Base-by-base conservation (phyloP, 2,113 vertebrate species). In the Lipotes vexillifer region DNA sequence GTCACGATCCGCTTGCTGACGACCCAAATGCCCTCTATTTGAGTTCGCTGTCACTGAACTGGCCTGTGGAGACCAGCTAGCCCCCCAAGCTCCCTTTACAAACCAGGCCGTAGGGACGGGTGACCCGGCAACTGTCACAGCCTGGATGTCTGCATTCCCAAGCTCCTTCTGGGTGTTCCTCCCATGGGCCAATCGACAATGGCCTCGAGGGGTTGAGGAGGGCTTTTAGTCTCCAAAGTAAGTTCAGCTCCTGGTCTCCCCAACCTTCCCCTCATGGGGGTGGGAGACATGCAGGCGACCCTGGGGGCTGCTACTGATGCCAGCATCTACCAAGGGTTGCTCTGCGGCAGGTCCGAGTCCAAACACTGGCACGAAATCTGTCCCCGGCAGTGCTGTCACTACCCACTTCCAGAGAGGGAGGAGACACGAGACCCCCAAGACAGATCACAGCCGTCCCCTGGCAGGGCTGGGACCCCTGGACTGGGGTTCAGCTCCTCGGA, bases 71-170 rank as follows among this genome's bases (percentile, higher is more conserved):
- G 18, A 27, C 13, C 17, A 23, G 11, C 29, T 7, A 18, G 65
- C 8, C 13, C 66, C 13, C 11, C 49, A 27, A 1, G 25, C 27
- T 29, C 46, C 68, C 36, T 83, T 33, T 21, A 44, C 63, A n/a
- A 29, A 20, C 5, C 0, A 2, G 59, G 13, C 31, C 13, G 25
- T 21, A 6, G 66, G 13, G 8, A 7, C 0, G 0, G 17, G 38
- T 4, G 44, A 49, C 8, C 14, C 2, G 7, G 8, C 46, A 25
- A 25, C 5, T 1, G 6, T 6, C 66, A 52, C 44, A 21, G 69
- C 61, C 77, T 23, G 36, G 36, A 8, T 8, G 5, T 41, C 10
- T 6, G 1, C 23, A 21, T 36, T 23, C 44, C 33, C 29, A 41
- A 63, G 65, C 6, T 8, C 21, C 69, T 52, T n/a, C 27, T 14